Conservation (phyloP, 2,888 invertebrate genomes). For the Elmis aenea region DNA sequence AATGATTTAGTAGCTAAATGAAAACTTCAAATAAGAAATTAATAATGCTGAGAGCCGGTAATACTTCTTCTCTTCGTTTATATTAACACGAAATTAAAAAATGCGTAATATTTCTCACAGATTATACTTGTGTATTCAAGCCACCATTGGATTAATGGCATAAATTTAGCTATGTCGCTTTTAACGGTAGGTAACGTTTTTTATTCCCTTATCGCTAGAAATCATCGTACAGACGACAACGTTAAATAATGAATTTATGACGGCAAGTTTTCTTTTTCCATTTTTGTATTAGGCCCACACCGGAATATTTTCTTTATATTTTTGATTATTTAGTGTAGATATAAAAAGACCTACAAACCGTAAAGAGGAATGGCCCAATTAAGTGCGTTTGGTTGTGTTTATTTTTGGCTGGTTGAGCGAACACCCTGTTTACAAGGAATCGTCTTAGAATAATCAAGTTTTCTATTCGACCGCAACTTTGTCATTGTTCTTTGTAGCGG, state of each 20-base stretch:
- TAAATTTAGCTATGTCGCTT: conserved; percentile 13
- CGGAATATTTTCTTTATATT: no score
- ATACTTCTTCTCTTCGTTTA: conserved; percentile 7
- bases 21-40: no score
- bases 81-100: conserved; percentile 9
- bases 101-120: conserved; percentile 9
- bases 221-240: conserved; percentile 12
- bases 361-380: no score
- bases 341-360: no score
- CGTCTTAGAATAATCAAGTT: no score
- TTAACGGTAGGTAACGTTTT: conserved; percentile 15
- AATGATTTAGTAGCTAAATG: no score
- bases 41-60: no score
- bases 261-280: conserved; percentile 1
- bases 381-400: not conserved
- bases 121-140: conserved; percentile 10
- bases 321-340: no score
- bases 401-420: conserved; percentile 1
- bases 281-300: no score
- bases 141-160: conserved; percentile 12
- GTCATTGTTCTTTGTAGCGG: no score
- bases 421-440: no score
- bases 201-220: conserved; percentile 12
- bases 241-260: conserved; percentile 15
- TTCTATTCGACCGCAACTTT: no score